Evolutionary conservation across 1,140 invertebrate species (phyloP).

Genomic region (Amphibalanus amphitrite): DNA sequence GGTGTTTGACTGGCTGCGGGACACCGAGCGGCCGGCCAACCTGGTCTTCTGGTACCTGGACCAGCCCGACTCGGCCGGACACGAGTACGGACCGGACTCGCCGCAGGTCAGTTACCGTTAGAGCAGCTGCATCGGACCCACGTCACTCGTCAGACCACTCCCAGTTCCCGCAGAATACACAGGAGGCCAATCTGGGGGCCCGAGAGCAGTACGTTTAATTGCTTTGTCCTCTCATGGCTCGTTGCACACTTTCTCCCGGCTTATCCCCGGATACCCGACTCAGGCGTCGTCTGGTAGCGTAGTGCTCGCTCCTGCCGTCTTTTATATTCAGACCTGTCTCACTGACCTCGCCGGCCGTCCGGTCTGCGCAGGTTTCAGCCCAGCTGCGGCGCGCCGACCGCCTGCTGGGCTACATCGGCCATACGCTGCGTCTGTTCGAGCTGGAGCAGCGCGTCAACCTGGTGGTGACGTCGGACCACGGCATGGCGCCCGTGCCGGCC

Average conservation of each 20-base stretch:
- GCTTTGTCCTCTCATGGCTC: too few species aligned
- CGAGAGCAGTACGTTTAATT: too few species aligned
- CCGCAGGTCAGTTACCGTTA: slow-evolving; percentile 7
- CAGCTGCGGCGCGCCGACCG: slow-evolving; percentile 13
- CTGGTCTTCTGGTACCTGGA: slow-evolving; percentile 18
- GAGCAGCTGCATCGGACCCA: too few species aligned
- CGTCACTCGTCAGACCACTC: too few species aligned
- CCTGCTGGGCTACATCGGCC: slow-evolving; percentile 19
- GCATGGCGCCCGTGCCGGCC: slow-evolving; percentile 19
- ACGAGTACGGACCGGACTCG: slow-evolving; percentile 19
- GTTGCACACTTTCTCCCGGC: too few species aligned
- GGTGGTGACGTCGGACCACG: slow-evolving; percentile 23
- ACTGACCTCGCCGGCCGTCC: too few species aligned
- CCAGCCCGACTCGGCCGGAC: slow-evolving; percentile 19
- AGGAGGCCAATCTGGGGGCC: too few species aligned
- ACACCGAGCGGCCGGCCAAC: slow-evolving; percentile 15
- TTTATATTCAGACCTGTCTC: too few species aligned
- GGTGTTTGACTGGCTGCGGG: slow-evolving; percentile 11
- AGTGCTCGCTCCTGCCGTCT: too few species aligned
- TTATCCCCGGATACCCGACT: too few species aligned
- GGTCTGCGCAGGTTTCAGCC: background rate
- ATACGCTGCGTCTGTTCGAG: slow-evolving; percentile 12
- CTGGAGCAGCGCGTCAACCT: slow-evolving; percentile 19
- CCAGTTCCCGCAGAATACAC: too few species aligned
- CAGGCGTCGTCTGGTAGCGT: too few species aligned